These are phyloP conservation scores for Nudaria mundana DNA, from an alignment of 2,888 invertebrate species.

Conservation along the genomic window DNA sequence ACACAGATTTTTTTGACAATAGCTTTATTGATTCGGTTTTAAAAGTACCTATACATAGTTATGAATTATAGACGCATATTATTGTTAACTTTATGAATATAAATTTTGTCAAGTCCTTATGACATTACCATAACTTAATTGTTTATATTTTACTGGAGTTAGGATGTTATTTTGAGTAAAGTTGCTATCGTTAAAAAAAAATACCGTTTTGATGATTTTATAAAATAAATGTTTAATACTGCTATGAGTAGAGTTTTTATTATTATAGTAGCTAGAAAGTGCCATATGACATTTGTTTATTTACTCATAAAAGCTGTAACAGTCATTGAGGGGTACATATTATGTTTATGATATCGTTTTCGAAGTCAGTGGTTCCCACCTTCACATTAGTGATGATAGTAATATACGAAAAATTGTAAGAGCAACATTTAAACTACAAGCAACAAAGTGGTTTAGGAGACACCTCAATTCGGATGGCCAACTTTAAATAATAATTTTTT, in stretches of 20 bases:
- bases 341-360: conserved; percentile 7
- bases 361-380: conserved; percentile 6
- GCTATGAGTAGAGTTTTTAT: no score
- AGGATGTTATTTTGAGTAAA: no score
- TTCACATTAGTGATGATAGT: background rate
- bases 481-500: no score
- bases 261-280: conserved; percentile 17
- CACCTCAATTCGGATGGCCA: conserved; percentile 2
- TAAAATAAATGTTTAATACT: no score
- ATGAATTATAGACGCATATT: conserved; percentile 32
- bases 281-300: conserved; percentile 18
- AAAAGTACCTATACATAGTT: no score
- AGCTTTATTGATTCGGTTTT: conserved; percentile 44
- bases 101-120: no score
- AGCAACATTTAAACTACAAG: background rate
- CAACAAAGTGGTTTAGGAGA: conserved; percentile 1
- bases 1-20: conserved; percentile 40
- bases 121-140: no score
- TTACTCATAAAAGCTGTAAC: conserved; percentile 26
- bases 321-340: conserved; percentile 13
- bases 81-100: no score
- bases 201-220: no score
- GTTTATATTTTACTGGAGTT: no score
- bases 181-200: no score
- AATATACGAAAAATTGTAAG: background rate